Base-by-base conservation (phyloP, 1,140 invertebrate genomes). In the Micrasema minimum region DNA sequence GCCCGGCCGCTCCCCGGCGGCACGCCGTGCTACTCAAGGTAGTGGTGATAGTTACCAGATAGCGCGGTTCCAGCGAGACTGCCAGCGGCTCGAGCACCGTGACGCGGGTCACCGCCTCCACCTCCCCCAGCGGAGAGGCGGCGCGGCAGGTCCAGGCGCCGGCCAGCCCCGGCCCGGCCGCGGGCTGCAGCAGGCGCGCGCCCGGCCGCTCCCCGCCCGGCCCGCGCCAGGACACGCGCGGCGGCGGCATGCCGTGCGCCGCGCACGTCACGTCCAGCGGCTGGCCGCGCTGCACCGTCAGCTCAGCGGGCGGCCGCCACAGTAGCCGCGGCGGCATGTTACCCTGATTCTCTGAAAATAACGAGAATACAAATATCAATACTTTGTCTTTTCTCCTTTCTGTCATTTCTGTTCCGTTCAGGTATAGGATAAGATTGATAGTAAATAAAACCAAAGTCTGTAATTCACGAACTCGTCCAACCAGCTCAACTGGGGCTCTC, bases 231-330 rank as follows among this genome's bases (percentile, higher is more conserved):
- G 86, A 89, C 77, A 90, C 90, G 74, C 85, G 85, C 18, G 91
- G 90, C 31, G 90, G 86, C 57, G 90, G 90, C 79, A 86, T 89
- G 75, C 90, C 91, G 76, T 91, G 89, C 18, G 90, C 90, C 41
- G 89, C 87, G 78, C 90, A 92, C 10, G 88, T 87, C 64, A 92
- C 80, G 79, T 91, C 88, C 51, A 89, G 85, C 76, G 90, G 85
- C 65, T 87, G 86, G 53, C 89, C 89, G 69, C 87, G 85, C 71
- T 88, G 87, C 22, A 87, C 88, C 57, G 87, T 83, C 57, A 90
- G 85, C 77, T 87, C 85, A 72, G 85, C 87, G 76, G 85, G 88
- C 23, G 85, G 86, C 53, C 84, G 86, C 78, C 87, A 86, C 77
- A 88, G 88, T 71, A 91, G 83, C 73, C 87, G 82, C 4, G 90